These are phyloP conservation scores for Clivina fossor DNA, from an alignment of 2,888 invertebrate species.

Conservation along the genomic window DNA sequence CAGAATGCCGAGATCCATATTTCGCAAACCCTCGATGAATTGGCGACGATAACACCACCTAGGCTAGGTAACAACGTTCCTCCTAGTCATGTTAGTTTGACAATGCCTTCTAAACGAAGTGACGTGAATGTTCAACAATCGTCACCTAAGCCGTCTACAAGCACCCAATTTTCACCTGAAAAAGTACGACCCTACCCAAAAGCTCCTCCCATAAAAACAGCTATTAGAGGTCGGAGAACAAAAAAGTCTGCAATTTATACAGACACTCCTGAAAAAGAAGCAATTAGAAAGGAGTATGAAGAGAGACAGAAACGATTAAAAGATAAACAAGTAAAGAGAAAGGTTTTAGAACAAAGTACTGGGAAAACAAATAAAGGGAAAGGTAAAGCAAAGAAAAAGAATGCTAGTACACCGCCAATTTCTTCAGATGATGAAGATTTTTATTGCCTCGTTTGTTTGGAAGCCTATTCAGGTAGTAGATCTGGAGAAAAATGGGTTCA, in stretches of 20 bases:
- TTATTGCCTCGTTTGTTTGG: conserved; percentile 31
- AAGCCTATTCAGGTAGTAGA: conserved; percentile 27
- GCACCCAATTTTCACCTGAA: conserved; percentile 26
- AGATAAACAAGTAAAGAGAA: conserved; percentile 13
- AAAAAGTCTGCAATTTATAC: conserved; percentile 34
- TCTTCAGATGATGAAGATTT: conserved; percentile 25
- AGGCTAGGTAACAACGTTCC: too few relatives aligned
- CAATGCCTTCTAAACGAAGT: too few relatives aligned
- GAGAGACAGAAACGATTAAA: conserved; percentile 35
- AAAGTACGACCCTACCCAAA: conserved; percentile 29
- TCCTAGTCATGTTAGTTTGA: too few relatives aligned
- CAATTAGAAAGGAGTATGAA: conserved; percentile 36
- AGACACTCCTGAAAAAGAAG: conserved; percentile 40
- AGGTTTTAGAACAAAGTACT: conserved; percentile 7
- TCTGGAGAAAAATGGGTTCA: conserved; percentile 39
- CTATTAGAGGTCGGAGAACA: conserved; percentile 4
- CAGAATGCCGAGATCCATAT: neutral
- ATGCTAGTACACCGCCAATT: conserved; percentile 16
- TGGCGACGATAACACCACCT: neutral
- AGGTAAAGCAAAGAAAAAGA: conserved; percentile 25
- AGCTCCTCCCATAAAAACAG: conserved; percentile 27
- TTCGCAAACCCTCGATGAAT: conserved; percentile 9
- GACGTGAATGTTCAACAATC: neutral
- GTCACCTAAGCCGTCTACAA: neutral
- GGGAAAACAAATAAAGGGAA: conserved; percentile 4